Base-by-base conservation (phyloP, 2,888 invertebrate species). In the Apamea sordens region DNA sequence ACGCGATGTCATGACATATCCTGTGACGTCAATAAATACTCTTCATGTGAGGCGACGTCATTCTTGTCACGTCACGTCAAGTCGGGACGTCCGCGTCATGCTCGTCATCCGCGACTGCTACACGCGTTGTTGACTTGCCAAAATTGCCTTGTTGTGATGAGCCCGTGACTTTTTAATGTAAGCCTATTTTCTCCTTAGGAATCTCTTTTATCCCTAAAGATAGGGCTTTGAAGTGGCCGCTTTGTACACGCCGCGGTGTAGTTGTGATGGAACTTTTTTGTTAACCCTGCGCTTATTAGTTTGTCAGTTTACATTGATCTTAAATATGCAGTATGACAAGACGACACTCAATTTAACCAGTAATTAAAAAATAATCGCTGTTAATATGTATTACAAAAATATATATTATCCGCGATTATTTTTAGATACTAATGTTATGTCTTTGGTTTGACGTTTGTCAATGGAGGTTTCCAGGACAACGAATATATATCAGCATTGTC, bases 111-210 rank as follows among this genome's bases (percentile, higher is more conserved):
- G 78, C 84, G 88, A 85, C 89, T 85, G 88, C 92, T 93, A 91
- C 91, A 93, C 92, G 92, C 92, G 90, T 93, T 94, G 94, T 94
- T 94, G 94, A 94, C 94, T 94, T 92, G 90, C 90, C 89, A 80
- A 93, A 94, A 94, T 94, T 93, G 94, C 93, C 90, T 91, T 90
- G 94, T 93, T 91, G 92, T 91, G 92, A 93, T 94, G 94, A 94
- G 89, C 80, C 83, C 44, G 90, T 89, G 89, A 88, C 82, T 93
- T 94, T 93, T 89, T 89, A 89, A 89, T 90, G 88, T 90, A 89
- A 90, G 88, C 89, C 87, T 88, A 90, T 93, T 93, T 93, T 87
- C 85, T 89, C 86, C 84, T 90, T 91, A 81, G 80, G 87, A 90
- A 90, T 90, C 87, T 90, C 85, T 88, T 91, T 90, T 87, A 91